Evolutionary conservation across 1,140 invertebrate species (phyloP).

Genomic region (Meteorus sp.): DNA sequence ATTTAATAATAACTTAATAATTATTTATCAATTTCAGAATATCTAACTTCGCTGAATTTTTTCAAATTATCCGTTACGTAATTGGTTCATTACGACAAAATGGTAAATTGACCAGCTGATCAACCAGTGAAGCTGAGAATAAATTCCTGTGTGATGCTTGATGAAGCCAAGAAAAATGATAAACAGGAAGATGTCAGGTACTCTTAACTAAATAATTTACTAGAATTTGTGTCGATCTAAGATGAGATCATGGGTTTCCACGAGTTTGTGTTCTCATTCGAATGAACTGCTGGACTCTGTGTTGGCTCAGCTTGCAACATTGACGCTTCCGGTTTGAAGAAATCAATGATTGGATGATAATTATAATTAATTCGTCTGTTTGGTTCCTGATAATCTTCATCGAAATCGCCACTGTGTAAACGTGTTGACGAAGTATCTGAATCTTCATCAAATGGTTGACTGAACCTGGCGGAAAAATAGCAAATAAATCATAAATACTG

Average conservation of each 20-base stretch:
- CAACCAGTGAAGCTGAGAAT: no score
- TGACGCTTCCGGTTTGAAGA: conserved; percentile 66
- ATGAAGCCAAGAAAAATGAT: conserved; percentile 32
- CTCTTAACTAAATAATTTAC: conserved; percentile 30
- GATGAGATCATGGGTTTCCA: conserved; percentile 54
- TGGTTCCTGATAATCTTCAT: conserved; percentile 49
- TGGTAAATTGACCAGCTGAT: no score
- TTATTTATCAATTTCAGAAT: no score
- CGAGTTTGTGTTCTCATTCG: conserved; percentile 36
- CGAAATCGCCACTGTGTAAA: conserved; percentile 49
- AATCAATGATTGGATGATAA: conserved; percentile 84
- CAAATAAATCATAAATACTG: conserved; percentile 1
- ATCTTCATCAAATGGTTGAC: conserved; percentile 40
- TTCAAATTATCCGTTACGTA: no score
- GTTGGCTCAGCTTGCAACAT: conserved; percentile 43
- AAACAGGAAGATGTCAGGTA: conserved; percentile 45
- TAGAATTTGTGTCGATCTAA: conserved; percentile 28
- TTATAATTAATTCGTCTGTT: conserved; percentile 74
- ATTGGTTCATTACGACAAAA: no score
- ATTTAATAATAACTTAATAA: no score
- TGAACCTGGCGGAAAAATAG: conserved; percentile 34
- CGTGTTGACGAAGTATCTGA: conserved; percentile 38
- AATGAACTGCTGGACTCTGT: conserved; percentile 18
- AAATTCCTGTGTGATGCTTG: no score
- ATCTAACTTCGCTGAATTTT: no score